Evolutionary conservation across 2,888 invertebrate species (phyloP).

Genomic region (Euzetes globulus): DNA sequence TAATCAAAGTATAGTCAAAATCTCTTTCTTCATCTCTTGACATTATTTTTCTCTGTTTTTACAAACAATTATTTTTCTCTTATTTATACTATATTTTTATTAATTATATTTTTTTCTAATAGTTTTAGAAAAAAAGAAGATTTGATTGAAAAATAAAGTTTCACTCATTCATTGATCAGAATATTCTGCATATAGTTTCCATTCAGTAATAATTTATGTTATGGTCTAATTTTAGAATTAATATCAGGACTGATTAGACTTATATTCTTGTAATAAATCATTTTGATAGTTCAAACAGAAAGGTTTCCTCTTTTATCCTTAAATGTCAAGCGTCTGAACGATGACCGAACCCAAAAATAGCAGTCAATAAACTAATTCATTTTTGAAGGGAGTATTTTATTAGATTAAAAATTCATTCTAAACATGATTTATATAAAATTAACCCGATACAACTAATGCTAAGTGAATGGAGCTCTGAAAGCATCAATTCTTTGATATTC

Average conservation of each 20-base stretch:
- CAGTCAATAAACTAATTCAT: not conserved
- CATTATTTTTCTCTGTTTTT: not conserved
- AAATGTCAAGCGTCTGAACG: not conserved
- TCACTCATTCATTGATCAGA: not conserved
- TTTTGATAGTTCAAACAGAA: not conserved
- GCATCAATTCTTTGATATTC: no score
- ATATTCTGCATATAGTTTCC: not conserved
- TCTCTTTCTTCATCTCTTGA: not conserved
- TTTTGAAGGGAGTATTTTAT: no score
- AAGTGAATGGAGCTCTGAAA: no score
- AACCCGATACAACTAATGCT: no score
- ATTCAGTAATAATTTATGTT: not conserved
- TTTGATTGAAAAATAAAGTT: not conserved
- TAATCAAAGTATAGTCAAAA: constrained; percentile 23
- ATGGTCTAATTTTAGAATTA: no score
- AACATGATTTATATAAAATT: no score
- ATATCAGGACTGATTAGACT: not conserved
- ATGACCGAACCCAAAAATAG: not conserved
- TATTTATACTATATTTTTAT: not conserved
- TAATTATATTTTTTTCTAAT: not conserved
- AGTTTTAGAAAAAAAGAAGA: not conserved
- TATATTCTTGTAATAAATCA: not conserved
- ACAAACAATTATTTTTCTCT: not conserved
- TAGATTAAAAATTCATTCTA: no score
- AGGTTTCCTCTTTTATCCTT: not conserved